Percentiles rank a stretch among this genome's conserved stretches.
Conservation (phyloP, 2,113 vertebrate genomes). For the Sciurus niger region DNA sequence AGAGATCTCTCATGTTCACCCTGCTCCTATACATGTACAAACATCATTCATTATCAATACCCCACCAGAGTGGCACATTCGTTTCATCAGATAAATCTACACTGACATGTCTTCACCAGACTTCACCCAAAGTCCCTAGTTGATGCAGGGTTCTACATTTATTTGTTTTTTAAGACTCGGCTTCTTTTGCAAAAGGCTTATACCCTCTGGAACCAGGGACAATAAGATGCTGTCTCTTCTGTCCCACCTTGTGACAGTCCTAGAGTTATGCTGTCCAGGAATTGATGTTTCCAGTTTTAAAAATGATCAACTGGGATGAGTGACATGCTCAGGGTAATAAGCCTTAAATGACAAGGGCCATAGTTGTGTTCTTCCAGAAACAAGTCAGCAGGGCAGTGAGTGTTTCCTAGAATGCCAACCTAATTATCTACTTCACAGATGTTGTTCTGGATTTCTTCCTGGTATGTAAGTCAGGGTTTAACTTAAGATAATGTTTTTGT, state of each 20-base stretch:
- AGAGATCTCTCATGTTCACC: neutral
- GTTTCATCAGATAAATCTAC: neutral
- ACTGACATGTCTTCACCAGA: neutral
- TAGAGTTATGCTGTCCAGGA: neutral
- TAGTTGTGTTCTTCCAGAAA: conserved; percentile 4
- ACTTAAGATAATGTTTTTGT: neutral
- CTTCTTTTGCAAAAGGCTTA: neutral
- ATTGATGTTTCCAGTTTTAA: conserved; percentile 12
- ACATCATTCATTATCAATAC: fast-evolving
- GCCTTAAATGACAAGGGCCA: neutral
- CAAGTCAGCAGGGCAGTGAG: neutral
- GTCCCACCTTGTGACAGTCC: neutral
- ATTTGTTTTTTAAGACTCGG: neutral
- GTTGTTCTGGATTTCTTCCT: conserved; percentile 14
- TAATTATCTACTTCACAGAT: neutral
- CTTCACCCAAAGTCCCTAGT: neutral
- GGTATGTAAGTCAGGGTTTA: neutral
- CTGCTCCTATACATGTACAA: no score
- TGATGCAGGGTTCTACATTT: neutral
- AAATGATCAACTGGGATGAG: neutral
- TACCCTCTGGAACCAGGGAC: neutral
- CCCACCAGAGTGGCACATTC: neutral
- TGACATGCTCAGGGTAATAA: neutral
- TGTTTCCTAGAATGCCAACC: neutral
- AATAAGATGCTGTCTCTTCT: neutral